A percentile compares a stretch with the other conserved stretches of the same genome.
Evolutionary conservation across 2,888 invertebrate species (phyloP).

Genomic region (Ceraclea dissimilis): DNA sequence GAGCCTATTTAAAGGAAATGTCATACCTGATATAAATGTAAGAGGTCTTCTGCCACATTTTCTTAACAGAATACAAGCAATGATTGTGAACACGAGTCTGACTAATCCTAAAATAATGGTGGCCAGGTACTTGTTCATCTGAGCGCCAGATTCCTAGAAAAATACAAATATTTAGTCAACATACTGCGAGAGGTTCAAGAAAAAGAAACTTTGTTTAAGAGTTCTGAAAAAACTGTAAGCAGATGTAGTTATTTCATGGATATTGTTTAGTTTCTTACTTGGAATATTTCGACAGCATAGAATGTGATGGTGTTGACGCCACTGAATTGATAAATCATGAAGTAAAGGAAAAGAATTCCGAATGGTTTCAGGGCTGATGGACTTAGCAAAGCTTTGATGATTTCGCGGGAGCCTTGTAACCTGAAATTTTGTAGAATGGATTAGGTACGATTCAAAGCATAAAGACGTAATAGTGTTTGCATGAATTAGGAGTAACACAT

Average conservation of each 20-base stretch:
- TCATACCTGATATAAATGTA: constrained; percentile 55
- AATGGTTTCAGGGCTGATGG: constrained; percentile 60
- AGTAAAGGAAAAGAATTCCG: constrained; percentile 53
- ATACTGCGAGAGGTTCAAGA: too few species aligned
- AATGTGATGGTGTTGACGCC: constrained; percentile 63
- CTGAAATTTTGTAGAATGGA: constrained; percentile 34
- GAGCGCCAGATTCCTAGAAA: constrained; percentile 49
- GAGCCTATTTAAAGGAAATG: not conserved
- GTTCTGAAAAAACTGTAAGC: too few species aligned
- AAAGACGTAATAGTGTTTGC: too few species aligned
- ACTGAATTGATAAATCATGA: constrained; percentile 63
- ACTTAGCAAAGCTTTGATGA: constrained; percentile 47
- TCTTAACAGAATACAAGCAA: constrained; percentile 54
- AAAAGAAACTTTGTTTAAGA: too few species aligned
- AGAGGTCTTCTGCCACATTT: constrained; percentile 53
- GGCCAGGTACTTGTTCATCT: constrained; percentile 49
- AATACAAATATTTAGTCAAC: not conserved
- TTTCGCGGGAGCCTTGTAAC: constrained; percentile 44
- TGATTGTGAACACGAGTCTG: constrained; percentile 53
- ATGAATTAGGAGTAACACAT: not conserved
- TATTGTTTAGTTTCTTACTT: constrained; percentile 42
- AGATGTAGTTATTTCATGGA: too few species aligned
- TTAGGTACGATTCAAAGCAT: not conserved
- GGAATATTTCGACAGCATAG: constrained; percentile 59
- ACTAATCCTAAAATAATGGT: constrained; percentile 55